Evolutionary conservation across 2,113 vertebrate species (phyloP), one percentile per base, ranked within the genome.

Genomic region (Tachysurus fulvidraco): DNA sequence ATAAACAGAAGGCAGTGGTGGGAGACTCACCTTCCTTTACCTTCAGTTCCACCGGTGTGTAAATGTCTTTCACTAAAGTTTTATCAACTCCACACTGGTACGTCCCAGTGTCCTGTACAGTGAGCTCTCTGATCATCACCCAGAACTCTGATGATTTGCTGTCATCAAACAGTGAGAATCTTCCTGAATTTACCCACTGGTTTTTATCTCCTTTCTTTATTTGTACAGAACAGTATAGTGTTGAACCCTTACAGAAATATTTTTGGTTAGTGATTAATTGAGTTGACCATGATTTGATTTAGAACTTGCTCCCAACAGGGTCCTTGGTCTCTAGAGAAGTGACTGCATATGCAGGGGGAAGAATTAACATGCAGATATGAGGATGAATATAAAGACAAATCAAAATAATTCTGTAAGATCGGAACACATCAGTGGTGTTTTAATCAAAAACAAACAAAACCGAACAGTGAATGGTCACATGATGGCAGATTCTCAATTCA

Each of bases 371-470:
- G 46, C 46, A 50, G 8, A 9, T 4, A 50, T 50, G 46, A 50
- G 5, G 8, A 5, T 7, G 46, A 50, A 50, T 50, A 50, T 9
- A 50, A 9, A 50, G 5, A 50, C 5, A 50, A 50, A 7, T 2
- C 3, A 0, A 86, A 74, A 78, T 83, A 46, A 62, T 41, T 88
- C n/a, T 88, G 84, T 64, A 83, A 25, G 64, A 36, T 36, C 36
- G 36, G 36, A 36, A 36, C 36, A 36, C 36, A 36, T 36, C 50
- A 57, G 16, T 10, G 7, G 19, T 83, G 69, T 67, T 4, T 17
- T 16, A 46, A 78, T 23, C 19, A 12, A 28, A 83, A 52, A 28
- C 71, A 0, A 55, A 69, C 36, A 19, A 54, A 71, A 46, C 41
- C 12, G n/a, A n/a, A 64, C 60, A 64, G 25, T 30, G 23, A 64